Evolutionary conservation across 2,888 invertebrate genomes (phyloP), one percentile per base, ranked within the genome.

Genomic region (Rutpela maculata): DNA sequence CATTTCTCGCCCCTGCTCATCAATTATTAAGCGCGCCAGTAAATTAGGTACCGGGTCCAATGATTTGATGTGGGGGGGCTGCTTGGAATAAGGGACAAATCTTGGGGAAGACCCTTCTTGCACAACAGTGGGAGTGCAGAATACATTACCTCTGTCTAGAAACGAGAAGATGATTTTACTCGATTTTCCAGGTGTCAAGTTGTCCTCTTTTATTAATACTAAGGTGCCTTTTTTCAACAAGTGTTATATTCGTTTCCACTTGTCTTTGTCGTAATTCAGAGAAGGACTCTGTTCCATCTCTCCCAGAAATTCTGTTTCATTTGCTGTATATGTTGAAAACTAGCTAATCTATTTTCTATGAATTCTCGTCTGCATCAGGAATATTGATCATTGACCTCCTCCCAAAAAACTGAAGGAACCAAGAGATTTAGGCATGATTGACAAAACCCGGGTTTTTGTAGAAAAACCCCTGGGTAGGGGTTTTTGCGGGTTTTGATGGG

Each of bases 341-440:
- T 18, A 2, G 18, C 11, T 18, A 38, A 18, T 12, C 65, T 9
- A 18, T 65, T 65, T 12, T 12, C n/a, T n/a, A 17, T 18, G 18
- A 12, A 19, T 10, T 38, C 4, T 65, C 6, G n/a, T 65, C 43
- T 1, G 18, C 17, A 35, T 75, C 78, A n/a, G 70, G 65, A 59
- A 59, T 22, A 62, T 68, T 26, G 26, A 60, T 72, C 9, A 62
- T 35, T 22, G 66, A n/a, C 15, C 66, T 38, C n/a, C 76, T 75
- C 77, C 72, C 38, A 80, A 67, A 65, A 78, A 75, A 62, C n/a
- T n/a, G 1, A 78, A 78, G 60, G 76, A 72, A 17, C 75, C 11
- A 76, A 35, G 22, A 76, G 74, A 65, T 18, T n/a, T 50, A n/a
- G n/a, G n/a, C n/a, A n/a, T n/a, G n/a, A n/a, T n/a, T n/a, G n/a